A percentile compares a stretch with the other conserved stretches of the same genome.
Evolutionary conservation across 2,113 vertebrate species (phyloP).

Genomic region (Euleptes europaea): DNA sequence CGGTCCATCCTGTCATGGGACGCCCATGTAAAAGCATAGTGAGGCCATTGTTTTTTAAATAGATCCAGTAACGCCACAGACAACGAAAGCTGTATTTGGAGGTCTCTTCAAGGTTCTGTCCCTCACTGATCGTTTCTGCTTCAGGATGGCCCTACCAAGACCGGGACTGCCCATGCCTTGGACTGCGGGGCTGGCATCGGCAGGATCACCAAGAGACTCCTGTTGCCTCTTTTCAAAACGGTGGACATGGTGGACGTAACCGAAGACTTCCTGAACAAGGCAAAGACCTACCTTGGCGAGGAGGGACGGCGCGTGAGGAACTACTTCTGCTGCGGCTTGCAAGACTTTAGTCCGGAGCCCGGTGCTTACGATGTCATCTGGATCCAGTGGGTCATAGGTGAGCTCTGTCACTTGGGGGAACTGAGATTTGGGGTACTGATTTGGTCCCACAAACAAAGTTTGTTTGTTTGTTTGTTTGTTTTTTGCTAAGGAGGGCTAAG

Average conservation of each 20-base stretch:
- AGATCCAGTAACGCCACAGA: too few species aligned
- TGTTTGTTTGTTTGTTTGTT: too few species aligned
- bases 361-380: slow-evolving; percentile 93
- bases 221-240: slow-evolving; percentile 87
- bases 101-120: neutral
- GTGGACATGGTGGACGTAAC: slow-evolving; percentile 98
- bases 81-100: too few species aligned
- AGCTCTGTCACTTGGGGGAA: slow-evolving; percentile 27
- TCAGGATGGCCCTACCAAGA: slow-evolving; percentile 87
- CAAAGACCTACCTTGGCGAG: slow-evolving; percentile 88
- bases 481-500: neutral
- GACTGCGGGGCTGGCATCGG: slow-evolving; percentile 96
- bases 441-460: too few species aligned
- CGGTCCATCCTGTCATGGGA: too few species aligned
- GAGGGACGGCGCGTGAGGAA: slow-evolving; percentile 86
- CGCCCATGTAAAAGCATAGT: too few species aligned
- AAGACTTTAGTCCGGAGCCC: slow-evolving; percentile 89
- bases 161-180: slow-evolving; percentile 80
- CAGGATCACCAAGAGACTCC: slow-evolving; percentile 91
- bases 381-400: slow-evolving; percentile 99
- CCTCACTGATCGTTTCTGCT: neutral
- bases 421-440: too few species aligned
- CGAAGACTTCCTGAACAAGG: slow-evolving; percentile 90
- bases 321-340: slow-evolving; percentile 91
- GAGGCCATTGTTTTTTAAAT: too few species aligned